Percentiles rank a stretch among this genome's conserved stretches.
phyloP scores from a whole-genome alignment of 37 sponge, comb jelly and placozoan species.

The Eunapius fragilis region DNA sequence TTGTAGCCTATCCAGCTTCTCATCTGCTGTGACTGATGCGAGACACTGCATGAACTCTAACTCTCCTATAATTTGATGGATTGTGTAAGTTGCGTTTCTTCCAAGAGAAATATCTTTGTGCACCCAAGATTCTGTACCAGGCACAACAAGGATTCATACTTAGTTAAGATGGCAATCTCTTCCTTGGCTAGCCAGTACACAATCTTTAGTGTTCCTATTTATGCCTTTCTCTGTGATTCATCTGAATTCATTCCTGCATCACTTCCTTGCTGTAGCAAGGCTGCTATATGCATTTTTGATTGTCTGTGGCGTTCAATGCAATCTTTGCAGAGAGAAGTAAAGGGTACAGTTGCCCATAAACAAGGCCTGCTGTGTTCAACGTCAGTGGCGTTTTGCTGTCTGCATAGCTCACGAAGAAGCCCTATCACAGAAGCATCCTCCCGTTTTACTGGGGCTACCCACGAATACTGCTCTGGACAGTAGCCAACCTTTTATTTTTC shows the following conservation, averaged over 20 bases:
- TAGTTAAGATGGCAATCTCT: conserved; percentile 41
- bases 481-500: neutral
- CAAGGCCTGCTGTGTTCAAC: conserved; percentile 13
- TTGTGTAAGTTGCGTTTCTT: conserved; percentile 24
- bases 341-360: conserved; percentile 32
- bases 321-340: conserved; percentile 21
- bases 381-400: neutral
- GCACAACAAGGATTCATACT: conserved; percentile 39
- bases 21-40: conserved; percentile 32
- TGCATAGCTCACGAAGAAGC: neutral
- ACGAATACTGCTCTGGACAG: neutral
- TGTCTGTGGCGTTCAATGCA: conserved; percentile 31
- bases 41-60: conserved; percentile 44
- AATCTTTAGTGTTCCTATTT: conserved; percentile 22
- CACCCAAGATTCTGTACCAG: conserved; percentile 32
- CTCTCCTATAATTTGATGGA: conserved; percentile 46
- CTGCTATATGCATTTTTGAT: conserved; percentile 40
- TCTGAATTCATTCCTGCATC: neutral
- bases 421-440: neutral
- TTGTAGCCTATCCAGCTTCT: conserved; percentile 9
- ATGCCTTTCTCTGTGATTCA: neutral
- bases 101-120: conserved; percentile 13
- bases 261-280: neutral
- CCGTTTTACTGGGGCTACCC: neutral
- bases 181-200: conserved; percentile 63